Conservation (phyloP, 1,140 invertebrate species). For the Rhyacophila brunnea region DNA sequence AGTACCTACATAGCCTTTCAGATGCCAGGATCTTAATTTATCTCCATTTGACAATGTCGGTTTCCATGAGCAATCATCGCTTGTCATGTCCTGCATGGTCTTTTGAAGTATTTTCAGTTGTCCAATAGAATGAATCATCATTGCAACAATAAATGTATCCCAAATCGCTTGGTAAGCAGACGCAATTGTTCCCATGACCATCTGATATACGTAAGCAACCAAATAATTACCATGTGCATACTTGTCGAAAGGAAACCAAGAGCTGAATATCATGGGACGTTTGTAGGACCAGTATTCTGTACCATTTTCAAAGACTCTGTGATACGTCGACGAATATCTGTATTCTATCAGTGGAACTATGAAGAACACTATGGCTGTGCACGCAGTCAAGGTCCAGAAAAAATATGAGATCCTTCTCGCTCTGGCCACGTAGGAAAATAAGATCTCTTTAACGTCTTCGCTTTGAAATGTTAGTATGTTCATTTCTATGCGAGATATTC, state of each 20-base stretch:
- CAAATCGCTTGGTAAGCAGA: constrained; percentile 31
- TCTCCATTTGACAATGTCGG: background rate
- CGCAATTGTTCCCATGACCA: constrained; percentile 28
- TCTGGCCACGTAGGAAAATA: constrained; percentile 16
- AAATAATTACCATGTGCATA: constrained; percentile 23
- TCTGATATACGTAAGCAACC: constrained; percentile 28
- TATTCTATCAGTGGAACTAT: constrained; percentile 30
- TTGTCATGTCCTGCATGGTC: constrained; percentile 21
- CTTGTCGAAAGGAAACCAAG: constrained; percentile 37
- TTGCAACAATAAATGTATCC: constrained; percentile 30
- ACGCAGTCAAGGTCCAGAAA: constrained; percentile 25
- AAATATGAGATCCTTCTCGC: constrained; percentile 23
- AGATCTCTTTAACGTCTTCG: constrained; percentile 7
- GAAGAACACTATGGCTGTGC: constrained; percentile 31
- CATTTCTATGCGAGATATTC: constrained; percentile 20
- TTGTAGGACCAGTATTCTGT: constrained; percentile 26
- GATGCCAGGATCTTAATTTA: no score
- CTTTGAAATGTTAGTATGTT: constrained; percentile 23
- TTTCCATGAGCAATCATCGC: background rate
- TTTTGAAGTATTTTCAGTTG: constrained; percentile 32
- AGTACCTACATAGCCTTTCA: no score
- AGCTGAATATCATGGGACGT: constrained; percentile 35
- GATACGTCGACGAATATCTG: constrained; percentile 25
- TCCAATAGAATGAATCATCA: constrained; percentile 35
- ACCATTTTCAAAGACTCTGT: constrained; percentile 27